A percentile compares a stretch with the other conserved stretches of the same genome.
phyloP scores from a whole-genome alignment of 30 jellyfish, hydroid and myxozoan species.

The Mastigias papua region DNA sequence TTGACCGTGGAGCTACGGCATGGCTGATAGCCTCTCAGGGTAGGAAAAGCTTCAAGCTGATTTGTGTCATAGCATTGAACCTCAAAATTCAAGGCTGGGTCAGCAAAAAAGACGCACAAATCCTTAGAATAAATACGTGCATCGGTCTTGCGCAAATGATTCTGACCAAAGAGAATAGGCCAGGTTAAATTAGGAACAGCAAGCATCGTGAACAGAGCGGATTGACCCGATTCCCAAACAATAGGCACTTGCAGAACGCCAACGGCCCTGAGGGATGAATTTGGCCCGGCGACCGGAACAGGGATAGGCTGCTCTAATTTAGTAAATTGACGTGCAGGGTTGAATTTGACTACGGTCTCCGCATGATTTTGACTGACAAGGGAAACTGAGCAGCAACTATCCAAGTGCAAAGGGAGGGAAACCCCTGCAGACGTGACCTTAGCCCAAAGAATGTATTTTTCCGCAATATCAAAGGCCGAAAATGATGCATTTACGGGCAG shows the following conservation, averaged over 20 bases:
- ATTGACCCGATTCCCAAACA: slow-evolving; percentile 61
- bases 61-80: slow-evolving; percentile 39
- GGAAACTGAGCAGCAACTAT: slow-evolving; percentile 59
- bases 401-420: slow-evolving; percentile 63
- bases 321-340: slow-evolving; percentile 25
- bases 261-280: slow-evolving; percentile 57
- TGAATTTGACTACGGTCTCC: slow-evolving; percentile 14
- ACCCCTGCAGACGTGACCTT: slow-evolving; percentile 60
- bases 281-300: slow-evolving; percentile 69
- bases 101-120: slow-evolving; percentile 40
- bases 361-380: slow-evolving; percentile 59
- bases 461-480: slow-evolving; percentile 61
- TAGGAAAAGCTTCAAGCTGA: slow-evolving; percentile 15
- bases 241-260: slow-evolving; percentile 57
- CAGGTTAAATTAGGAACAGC: slow-evolving; percentile 59
- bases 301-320: slow-evolving; percentile 65
- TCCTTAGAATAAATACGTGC: slow-evolving; percentile 39
- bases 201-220: slow-evolving; percentile 55
- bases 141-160: slow-evolving; percentile 61
- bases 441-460: slow-evolving; percentile 53
- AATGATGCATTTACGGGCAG: slow-evolving; percentile 18
- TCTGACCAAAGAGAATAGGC: slow-evolving; percentile 66
- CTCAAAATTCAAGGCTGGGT: slow-evolving; percentile 42
- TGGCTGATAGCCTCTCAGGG: neutral
- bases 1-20: slow-evolving; percentile 11